These are phyloP conservation scores for Leucophenga maculata DNA, from an alignment of 2,888 invertebrate species.

Conservation along the genomic window DNA sequence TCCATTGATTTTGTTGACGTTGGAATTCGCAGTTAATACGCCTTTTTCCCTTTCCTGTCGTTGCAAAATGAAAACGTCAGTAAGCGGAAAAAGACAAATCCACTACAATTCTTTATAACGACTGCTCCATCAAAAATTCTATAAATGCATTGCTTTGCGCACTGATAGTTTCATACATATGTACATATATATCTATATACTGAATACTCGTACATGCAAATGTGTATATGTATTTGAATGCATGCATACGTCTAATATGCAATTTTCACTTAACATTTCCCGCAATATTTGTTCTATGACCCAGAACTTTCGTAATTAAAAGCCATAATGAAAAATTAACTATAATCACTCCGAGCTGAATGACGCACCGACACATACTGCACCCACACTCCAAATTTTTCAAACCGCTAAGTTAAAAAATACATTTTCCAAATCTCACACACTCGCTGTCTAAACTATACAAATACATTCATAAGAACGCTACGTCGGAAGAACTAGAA, in stretches of 20 bases:
- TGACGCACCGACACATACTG: conserved; percentile 71
- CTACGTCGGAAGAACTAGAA: too few species aligned
- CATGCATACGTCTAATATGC: not conserved
- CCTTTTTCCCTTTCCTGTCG: conserved; percentile 73
- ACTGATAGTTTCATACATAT: not conserved
- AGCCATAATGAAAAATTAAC: conserved; percentile 38
- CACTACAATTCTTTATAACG: conserved; percentile 61
- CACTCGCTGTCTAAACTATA: too few species aligned
- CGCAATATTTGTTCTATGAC: conserved; percentile 23
- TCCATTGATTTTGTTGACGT: conserved; percentile 46
- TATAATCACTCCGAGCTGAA: conserved; percentile 48
- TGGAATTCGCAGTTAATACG: conserved; percentile 69
- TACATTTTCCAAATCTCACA: too few species aligned
- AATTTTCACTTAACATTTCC: conserved; percentile 2
- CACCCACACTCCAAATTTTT: conserved; percentile 72
- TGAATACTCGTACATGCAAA: not conserved
- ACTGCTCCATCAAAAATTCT: not conserved
- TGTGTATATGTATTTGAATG: not conserved
- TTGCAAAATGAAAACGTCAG: conserved; percentile 70
- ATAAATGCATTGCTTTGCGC: not conserved
- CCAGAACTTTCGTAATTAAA: conserved; percentile 32
- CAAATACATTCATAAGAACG: too few species aligned
- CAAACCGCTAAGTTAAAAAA: conserved; percentile 53
- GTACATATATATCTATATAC: not conserved
- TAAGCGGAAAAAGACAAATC: conserved; percentile 74